Percentiles rank a stretch among this genome's conserved stretches.
Evolutionary conservation across 2,797 vertebrate genomes (phyloP).

Genomic region (Tachyglossus aculeatus): DNA sequence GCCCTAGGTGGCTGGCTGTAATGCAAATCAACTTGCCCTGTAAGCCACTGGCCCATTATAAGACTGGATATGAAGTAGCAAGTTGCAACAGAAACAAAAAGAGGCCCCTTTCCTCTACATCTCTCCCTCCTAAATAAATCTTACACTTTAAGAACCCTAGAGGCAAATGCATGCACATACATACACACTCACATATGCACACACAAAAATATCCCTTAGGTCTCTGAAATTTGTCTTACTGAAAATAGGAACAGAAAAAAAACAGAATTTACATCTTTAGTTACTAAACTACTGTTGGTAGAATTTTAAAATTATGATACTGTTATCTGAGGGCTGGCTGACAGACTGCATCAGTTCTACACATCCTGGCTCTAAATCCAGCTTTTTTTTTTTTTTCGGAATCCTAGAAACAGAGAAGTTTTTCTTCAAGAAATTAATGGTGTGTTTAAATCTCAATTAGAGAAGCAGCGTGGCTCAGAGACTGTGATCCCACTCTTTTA

Average conservation of each 20-base stretch:
- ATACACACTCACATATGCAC: not conserved
- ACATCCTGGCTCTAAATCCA: constrained; percentile 70
- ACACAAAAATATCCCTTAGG: not conserved
- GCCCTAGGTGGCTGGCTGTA: not conserved
- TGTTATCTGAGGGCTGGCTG: constrained; percentile 76
- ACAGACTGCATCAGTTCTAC: constrained; percentile 71
- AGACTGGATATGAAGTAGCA: constrained; percentile 26
- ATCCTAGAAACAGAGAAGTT: constrained; percentile 71
- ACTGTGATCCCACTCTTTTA: not conserved
- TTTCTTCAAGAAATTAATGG: constrained; percentile 67
- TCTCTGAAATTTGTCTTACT: constrained; percentile 47
- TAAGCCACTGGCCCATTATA: not conserved
- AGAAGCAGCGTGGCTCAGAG: too few relatives aligned
- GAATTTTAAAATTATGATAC: constrained; percentile 75
- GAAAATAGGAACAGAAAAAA: constrained; percentile 47
- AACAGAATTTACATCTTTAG: constrained; percentile 64
- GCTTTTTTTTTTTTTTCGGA: constrained; percentile 62
- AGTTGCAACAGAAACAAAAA: constrained; percentile 57
- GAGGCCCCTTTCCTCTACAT: not conserved
- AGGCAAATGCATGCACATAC: not conserved
- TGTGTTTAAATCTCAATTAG: constrained; percentile 73
- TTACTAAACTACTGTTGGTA: constrained; percentile 72
- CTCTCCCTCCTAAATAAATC: not conserved
- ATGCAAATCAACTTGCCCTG: constrained; percentile 4
- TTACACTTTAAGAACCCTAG: not conserved